Conservation (phyloP, 2,888 invertebrate species). For the Blera fallax region DNA sequence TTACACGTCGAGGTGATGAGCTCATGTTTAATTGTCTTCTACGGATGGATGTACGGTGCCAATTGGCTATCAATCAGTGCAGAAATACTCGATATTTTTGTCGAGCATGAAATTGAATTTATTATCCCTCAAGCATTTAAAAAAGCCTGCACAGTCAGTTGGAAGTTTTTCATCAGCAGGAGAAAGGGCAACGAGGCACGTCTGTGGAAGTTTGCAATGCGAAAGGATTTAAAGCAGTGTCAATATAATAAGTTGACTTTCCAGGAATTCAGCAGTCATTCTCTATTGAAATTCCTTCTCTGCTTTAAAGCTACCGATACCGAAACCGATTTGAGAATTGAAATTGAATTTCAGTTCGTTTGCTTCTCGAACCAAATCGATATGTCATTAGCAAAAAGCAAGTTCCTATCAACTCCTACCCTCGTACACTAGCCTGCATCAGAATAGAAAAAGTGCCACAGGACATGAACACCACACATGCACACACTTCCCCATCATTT, state of each 20-base stretch:
- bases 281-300: too few species aligned
- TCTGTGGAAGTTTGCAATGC: too few species aligned
- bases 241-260: too few species aligned
- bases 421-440: not conserved
- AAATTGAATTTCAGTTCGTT: constrained; percentile 27
- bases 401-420: not conserved
- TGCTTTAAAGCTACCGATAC: too few species aligned
- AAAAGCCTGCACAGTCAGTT: too few species aligned
- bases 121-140: not conserved
- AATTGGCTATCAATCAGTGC: not conserved
- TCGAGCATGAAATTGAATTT: not conserved
- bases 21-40: not conserved
- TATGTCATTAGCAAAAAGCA: constrained; percentile 18
- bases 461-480: not conserved
- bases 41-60: not conserved
- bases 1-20: not conserved
- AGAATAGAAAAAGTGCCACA: not conserved
- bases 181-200: too few species aligned
- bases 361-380: constrained; percentile 24
- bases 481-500: constrained; percentile 24
- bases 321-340: constrained; percentile 8
- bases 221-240: too few species aligned
- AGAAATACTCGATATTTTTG: not conserved
- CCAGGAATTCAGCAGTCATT: too few species aligned
- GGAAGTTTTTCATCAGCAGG: too few species aligned